phyloP scores from a whole-genome alignment of 2,888 invertebrate species.

The Linnaemya vulpina region DNA sequence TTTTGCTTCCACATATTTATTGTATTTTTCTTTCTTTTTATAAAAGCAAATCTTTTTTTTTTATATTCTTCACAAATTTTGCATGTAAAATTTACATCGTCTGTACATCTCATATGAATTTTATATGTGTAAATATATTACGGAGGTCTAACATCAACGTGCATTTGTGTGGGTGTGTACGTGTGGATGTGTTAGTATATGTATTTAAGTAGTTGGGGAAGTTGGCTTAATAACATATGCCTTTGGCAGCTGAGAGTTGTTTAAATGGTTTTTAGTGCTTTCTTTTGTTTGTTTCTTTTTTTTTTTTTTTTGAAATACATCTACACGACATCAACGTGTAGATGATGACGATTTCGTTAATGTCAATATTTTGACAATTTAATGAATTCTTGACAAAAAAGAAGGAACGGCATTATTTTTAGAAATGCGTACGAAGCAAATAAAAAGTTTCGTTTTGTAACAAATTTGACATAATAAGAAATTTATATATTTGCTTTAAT shows the following conservation, averaged over 20 bases:
- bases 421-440: slow-evolving; percentile 19
- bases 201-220: slow-evolving; percentile 56
- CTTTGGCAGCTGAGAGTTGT: slow-evolving; percentile 58
- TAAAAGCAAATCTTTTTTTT: slow-evolving; percentile 20
- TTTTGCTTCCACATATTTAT: slow-evolving; percentile 11
- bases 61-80: slow-evolving; percentile 66
- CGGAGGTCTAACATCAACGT: not conserved
- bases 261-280: slow-evolving; percentile 61
- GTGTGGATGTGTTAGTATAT: slow-evolving; percentile 12
- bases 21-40: slow-evolving; percentile 20
- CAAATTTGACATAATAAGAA: not conserved
- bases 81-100: slow-evolving; percentile 50
- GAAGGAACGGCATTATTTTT: not conserved
- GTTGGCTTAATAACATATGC: slow-evolving; percentile 63
- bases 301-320: not conserved
- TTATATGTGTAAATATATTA: slow-evolving; percentile 28
- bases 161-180: not conserved
- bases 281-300: slow-evolving; percentile 51
- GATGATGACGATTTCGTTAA: slow-evolving; percentile 56
- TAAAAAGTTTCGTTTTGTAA: slow-evolving; percentile 22
- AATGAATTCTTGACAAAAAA: slow-evolving; percentile 69
- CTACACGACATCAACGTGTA: not conserved
- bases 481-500: slow-evolving; percentile 35
- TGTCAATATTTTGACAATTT: slow-evolving; percentile 74
- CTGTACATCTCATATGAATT: slow-evolving; percentile 64